These are phyloP conservation scores for Psilopsiagon aurifrons DNA, from an alignment of 2,113 vertebrate genomes.

Conservation along the genomic window DNA sequence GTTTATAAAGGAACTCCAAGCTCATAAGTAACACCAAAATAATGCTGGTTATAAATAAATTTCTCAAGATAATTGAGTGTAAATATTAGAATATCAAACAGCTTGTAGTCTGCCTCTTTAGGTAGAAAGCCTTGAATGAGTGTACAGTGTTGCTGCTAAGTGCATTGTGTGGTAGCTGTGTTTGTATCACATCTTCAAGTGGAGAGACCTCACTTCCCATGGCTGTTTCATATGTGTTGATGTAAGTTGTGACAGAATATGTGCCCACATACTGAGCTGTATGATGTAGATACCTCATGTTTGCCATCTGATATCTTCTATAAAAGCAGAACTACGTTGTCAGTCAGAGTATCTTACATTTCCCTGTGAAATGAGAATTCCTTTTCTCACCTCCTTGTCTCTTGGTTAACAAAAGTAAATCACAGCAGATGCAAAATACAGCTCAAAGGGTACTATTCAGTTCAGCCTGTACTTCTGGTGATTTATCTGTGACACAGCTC, in stretches of 20 bases:
- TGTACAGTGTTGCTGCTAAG: neutral
- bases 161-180: neutral
- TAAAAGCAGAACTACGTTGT: neutral
- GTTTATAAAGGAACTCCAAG: conserved; percentile 5
- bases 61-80: neutral
- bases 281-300: neutral
- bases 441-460: neutral
- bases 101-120: neutral
- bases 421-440: neutral
- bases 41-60: neutral
- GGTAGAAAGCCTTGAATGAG: neutral
- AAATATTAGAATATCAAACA: conserved; percentile 6
- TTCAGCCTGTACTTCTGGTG: neutral
- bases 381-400: neutral
- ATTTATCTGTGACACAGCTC: neutral
- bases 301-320: neutral
- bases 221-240: neutral
- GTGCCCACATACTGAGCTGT: neutral
- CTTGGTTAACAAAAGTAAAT: conserved; percentile 13
- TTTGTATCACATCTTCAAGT: neutral
- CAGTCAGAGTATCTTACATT: neutral
- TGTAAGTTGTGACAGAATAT: neutral
- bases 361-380: neutral
- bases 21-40: conserved; percentile 21
- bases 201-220: neutral